A percentile compares a stretch with the other conserved stretches of the same genome.
Evolutionary conservation across 2,113 vertebrate genomes (phyloP).

Genomic region (Eleginops maclovinus): DNA sequence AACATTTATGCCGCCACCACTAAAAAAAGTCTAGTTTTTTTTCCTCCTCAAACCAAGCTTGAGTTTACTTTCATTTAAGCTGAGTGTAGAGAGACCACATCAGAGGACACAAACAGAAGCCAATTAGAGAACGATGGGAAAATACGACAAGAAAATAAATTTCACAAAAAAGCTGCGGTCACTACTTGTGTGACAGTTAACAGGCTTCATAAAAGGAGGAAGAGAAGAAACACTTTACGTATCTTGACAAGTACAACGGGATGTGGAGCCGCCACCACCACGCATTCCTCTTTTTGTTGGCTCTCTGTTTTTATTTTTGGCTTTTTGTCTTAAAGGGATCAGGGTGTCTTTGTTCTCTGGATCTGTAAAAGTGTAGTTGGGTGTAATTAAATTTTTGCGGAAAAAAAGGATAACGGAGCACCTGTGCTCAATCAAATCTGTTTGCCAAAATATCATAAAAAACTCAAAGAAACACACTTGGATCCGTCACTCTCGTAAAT

Average conservation of each 20-base stretch:
- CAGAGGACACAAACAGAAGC: conserved; percentile 75
- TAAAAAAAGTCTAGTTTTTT: conserved; percentile 46
- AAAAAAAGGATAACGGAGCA: conserved; percentile 44
- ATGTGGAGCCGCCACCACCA: conserved; percentile 66
- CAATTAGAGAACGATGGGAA: conserved; percentile 72
- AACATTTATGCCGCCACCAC: conserved; percentile 45
- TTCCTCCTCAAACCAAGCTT: conserved; percentile 28
- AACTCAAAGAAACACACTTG: too few species aligned
- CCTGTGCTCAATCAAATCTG: conserved; percentile 40
- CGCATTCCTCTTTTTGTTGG: conserved; percentile 62
- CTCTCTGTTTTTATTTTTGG: conserved; percentile 59
- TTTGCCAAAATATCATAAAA: too few species aligned
- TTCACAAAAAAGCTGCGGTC: conserved; percentile 79
- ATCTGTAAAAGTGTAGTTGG: conserved; percentile 49
- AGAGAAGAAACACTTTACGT: conserved; percentile 59
- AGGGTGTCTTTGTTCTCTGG: conserved; percentile 71
- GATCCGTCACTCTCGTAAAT: not conserved
- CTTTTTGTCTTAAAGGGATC: conserved; percentile 68
- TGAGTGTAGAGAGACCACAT: conserved; percentile 79
- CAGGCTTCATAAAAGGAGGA: conserved; percentile 73
- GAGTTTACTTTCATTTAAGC: conserved; percentile 66
- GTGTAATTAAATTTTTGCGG: conserved; percentile 43
- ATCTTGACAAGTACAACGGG: conserved; percentile 75
- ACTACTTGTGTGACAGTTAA: conserved; percentile 75
- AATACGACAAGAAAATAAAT: conserved; percentile 74